Conservation (phyloP, 1,140 invertebrate species). For the Sogatella furcifera region DNA sequence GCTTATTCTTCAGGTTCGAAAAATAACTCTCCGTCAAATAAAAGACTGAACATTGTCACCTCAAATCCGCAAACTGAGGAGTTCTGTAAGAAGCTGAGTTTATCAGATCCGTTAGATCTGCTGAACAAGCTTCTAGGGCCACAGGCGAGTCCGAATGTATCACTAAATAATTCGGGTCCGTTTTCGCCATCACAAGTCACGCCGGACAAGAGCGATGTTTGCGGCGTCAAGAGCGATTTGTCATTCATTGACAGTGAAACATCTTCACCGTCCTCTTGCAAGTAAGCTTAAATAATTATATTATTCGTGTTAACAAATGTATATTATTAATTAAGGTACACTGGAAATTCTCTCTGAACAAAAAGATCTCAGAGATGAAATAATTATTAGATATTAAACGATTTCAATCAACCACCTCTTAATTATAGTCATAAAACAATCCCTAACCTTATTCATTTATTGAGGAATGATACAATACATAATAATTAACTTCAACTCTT, state of each 20-base stretch:
- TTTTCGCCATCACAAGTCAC: neutral
- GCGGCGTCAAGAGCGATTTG: neutral
- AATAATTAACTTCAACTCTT: too few relatives aligned
- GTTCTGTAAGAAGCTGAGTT: conserved; percentile 67
- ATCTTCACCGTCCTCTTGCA: neutral
- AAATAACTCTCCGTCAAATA: conserved; percentile 3
- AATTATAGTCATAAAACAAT: too few relatives aligned
- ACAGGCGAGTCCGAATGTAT: conserved; percentile 2
- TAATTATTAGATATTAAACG: too few relatives aligned
- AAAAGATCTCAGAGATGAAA: too few relatives aligned
- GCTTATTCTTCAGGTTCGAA: conserved; percentile 42
- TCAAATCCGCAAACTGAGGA: conserved; percentile 71
- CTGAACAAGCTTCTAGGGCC: conserved; percentile 24
- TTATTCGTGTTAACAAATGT: too few relatives aligned
- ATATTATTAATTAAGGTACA: too few relatives aligned
- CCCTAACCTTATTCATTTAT: too few relatives aligned
- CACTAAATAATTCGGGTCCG: neutral
- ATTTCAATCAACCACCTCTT: too few relatives aligned
- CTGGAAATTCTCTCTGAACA: too few relatives aligned
- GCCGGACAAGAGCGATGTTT: neutral
- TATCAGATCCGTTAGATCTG: conserved; percentile 60
- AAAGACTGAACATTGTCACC: conserved; percentile 34
- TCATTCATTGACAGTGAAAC: conserved; percentile 1
- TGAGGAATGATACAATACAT: too few relatives aligned
- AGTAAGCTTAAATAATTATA: neutral